A percentile compares a stretch with the other conserved stretches of the same genome.
Conservation (phyloP, 1,140 invertebrate genomes). For the Zaprionus ornatus region DNA sequence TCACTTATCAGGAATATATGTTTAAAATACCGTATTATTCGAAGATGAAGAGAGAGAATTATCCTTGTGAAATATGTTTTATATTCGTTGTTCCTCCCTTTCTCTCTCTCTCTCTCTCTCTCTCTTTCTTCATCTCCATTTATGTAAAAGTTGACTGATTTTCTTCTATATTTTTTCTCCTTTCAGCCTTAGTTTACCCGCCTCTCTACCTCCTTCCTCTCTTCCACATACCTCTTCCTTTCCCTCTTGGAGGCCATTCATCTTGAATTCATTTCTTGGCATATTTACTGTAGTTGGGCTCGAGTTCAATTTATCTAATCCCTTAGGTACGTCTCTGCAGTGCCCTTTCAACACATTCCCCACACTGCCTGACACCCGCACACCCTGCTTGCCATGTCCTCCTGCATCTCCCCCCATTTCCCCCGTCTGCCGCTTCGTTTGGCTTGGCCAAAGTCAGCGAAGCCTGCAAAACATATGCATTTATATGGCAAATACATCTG, state of each 20-base stretch:
- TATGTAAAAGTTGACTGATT: background rate
- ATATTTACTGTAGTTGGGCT: slow-evolving; percentile 24
- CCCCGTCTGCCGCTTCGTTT: slow-evolving; percentile 20
- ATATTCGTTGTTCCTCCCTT: background rate
- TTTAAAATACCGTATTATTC: too few relatives aligned
- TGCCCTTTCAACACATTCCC: slow-evolving; percentile 40
- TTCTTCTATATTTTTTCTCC: background rate
- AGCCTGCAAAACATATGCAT: slow-evolving; percentile 52
- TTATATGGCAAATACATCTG: slow-evolving; percentile 36
- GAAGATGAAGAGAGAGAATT: too few relatives aligned
- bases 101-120: background rate
- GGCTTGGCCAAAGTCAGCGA: slow-evolving; percentile 36
- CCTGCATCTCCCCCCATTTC: background rate
- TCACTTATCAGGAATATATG: too few relatives aligned
- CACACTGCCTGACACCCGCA: background rate
- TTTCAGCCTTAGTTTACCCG: background rate
- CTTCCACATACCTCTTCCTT: background rate
- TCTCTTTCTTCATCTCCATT: background rate
- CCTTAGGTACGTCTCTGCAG: slow-evolving; percentile 22
- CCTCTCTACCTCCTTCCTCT: background rate
- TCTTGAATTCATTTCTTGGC: slow-evolving; percentile 36
- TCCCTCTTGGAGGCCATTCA: slow-evolving; percentile 7
- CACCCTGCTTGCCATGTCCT: background rate
- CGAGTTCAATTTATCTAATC: slow-evolving; percentile 44
- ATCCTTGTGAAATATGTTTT: background rate